A percentile compares a stretch with the other conserved stretches of the same genome.
Evolutionary conservation across 2,888 invertebrate species (phyloP).

Genomic region (Baronia brevicornis): DNA sequence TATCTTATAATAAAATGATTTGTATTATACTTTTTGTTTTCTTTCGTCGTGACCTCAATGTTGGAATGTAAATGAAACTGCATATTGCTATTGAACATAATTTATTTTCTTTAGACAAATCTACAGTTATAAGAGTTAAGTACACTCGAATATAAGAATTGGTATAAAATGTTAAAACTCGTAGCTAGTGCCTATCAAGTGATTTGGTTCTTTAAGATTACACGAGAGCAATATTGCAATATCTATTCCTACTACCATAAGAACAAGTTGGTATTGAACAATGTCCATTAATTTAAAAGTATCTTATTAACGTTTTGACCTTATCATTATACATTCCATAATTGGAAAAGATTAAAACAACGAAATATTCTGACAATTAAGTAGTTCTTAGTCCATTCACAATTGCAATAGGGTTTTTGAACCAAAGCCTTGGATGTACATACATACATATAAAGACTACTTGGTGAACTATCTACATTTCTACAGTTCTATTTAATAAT

Average conservation of each 20-base stretch:
- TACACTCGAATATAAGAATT: constrained; percentile 74
- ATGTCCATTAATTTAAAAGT: constrained; percentile 18
- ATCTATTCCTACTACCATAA: constrained; percentile 32
- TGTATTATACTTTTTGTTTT: constrained; percentile 75
- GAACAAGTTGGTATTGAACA: constrained; percentile 28
- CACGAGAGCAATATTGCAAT: constrained; percentile 42
- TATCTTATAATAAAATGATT: constrained; percentile 82
- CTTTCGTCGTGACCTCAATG: constrained; percentile 21
- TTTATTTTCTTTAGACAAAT: constrained; percentile 72
- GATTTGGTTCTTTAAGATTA: constrained; percentile 67
- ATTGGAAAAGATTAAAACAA: constrained; percentile 11
- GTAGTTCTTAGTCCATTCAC: constrained; percentile 10
- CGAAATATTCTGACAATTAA: too few species aligned
- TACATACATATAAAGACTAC: constrained; percentile 44
- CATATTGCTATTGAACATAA: constrained; percentile 66
- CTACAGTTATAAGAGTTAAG: constrained; percentile 71
- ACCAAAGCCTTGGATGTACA: constrained; percentile 24
- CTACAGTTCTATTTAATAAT: constrained; percentile 52
- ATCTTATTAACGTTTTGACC: constrained; percentile 21
- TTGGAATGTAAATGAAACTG: constrained; percentile 28
- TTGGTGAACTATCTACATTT: constrained; percentile 72
- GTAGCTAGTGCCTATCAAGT: constrained; percentile 63
- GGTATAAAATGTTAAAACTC: constrained; percentile 73
- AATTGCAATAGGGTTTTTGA: constrained; percentile 17
- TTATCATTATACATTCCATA: constrained; percentile 18